A percentile compares a stretch with the other conserved stretches of the same genome.
phyloP scores from a whole-genome alignment of 2,888 invertebrate genomes.

The Macrosiphum euphorbiae region DNA sequence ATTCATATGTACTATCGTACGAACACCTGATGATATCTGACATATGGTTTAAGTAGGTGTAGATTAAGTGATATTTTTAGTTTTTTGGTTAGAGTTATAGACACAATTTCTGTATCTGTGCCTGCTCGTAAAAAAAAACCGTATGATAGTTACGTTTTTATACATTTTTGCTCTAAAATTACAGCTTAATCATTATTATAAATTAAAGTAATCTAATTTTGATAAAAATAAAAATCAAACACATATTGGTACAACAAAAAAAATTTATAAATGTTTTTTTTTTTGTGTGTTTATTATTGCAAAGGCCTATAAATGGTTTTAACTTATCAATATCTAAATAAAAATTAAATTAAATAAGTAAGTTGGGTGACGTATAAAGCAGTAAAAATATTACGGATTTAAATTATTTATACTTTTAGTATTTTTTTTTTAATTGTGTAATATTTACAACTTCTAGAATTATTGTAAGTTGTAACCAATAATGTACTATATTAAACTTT shows the following conservation, averaged over 20 bases:
- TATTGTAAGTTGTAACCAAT: not conserved
- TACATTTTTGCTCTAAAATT: not conserved
- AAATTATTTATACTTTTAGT: not conserved
- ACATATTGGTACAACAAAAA: not conserved
- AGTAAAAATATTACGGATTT: not conserved
- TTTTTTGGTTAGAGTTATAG: too few species aligned
- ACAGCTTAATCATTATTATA: not conserved
- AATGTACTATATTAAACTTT: not conserved
- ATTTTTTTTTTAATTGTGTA: not conserved
- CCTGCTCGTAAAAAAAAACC: not conserved
- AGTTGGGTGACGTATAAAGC: not conserved
- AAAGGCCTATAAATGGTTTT: not conserved
- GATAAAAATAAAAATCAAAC: not conserved
- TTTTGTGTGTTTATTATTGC: not conserved
- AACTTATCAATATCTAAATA: not conserved
- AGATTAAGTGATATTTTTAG: not conserved
- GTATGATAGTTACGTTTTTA: rapidly evolving
- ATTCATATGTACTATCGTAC: too few species aligned
- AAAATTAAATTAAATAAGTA: not conserved
- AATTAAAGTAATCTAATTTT: not conserved
- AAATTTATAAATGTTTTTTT: not conserved
- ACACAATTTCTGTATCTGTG: not conserved
- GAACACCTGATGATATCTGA: not conserved
- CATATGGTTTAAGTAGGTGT: not conserved
- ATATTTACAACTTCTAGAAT: not conserved